phyloP scores from a whole-genome alignment of 2,113 vertebrate species.

The Poeciliopsis prolifica region DNA sequence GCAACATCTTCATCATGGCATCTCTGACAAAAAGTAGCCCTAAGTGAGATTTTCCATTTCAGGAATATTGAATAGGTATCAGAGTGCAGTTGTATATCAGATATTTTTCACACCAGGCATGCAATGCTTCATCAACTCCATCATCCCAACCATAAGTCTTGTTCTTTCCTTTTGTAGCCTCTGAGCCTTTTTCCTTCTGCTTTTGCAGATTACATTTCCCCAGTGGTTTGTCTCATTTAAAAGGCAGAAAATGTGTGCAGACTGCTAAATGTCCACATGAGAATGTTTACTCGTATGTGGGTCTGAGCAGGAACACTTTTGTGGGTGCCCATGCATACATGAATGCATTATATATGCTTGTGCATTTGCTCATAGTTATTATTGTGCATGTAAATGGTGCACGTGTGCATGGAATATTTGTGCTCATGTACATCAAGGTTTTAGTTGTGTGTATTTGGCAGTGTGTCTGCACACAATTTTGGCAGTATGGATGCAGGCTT shows the following conservation, averaged over 20 bases:
- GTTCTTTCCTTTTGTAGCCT: slow-evolving; percentile 66
- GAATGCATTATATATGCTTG: slow-evolving; percentile 47
- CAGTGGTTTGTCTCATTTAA: slow-evolving; percentile 78
- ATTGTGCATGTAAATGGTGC: slow-evolving; percentile 13
- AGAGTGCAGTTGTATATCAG: slow-evolving; percentile 68
- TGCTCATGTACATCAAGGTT: slow-evolving; percentile 25
- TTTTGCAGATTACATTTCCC: slow-evolving; percentile 74
- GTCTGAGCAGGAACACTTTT: slow-evolving; percentile 20
- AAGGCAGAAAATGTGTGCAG: slow-evolving; percentile 68
- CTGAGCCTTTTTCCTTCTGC: slow-evolving; percentile 70
- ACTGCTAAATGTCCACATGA: slow-evolving; percentile 46
- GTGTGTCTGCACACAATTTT: slow-evolving; percentile 41
- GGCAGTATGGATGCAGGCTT: slow-evolving; percentile 24
- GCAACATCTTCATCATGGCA: slow-evolving; percentile 44
- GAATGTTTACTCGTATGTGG: slow-evolving; percentile 47
- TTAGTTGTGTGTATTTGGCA: slow-evolving; percentile 16
- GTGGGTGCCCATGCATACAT: slow-evolving; percentile 19
- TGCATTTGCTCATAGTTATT: slow-evolving; percentile 45
- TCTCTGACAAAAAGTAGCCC: slow-evolving; percentile 60
- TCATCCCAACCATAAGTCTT: slow-evolving; percentile 61
- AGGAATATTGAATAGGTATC: slow-evolving; percentile 65
- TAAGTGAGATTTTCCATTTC: slow-evolving; percentile 42
- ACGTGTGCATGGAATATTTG: slow-evolving; percentile 20
- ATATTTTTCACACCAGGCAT: slow-evolving; percentile 50
- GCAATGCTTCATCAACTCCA: slow-evolving; percentile 60